Percentiles rank a stretch among this genome's conserved stretches.
Conservation (phyloP, 2,113 vertebrate genomes). For the Chinchilla lanigera region DNA sequence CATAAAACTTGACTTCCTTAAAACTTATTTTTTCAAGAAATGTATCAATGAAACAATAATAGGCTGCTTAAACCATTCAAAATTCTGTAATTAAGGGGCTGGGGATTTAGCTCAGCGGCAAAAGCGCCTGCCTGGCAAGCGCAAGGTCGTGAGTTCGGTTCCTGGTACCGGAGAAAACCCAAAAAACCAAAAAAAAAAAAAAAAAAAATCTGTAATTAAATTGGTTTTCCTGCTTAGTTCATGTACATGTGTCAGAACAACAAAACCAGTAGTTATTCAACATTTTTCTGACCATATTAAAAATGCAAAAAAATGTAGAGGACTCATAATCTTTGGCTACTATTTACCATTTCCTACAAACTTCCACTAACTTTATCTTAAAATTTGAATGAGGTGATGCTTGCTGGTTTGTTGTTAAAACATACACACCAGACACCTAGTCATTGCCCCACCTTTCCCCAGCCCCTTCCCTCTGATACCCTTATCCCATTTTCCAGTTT, state of each 20-base stretch:
- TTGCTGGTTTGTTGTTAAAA: not conserved
- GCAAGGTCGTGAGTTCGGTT: too few relatives aligned
- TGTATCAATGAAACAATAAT: not conserved
- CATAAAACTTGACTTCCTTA: not conserved
- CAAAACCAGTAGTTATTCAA: not conserved
- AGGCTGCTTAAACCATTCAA: not conserved
- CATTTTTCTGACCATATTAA: not conserved
- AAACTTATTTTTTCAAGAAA: not conserved
- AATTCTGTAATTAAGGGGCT: not conserved
- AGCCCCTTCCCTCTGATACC: accelerated
- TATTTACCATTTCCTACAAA: not conserved
- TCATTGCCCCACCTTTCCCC: accelerated
- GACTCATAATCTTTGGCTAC: not conserved
- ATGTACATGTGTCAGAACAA: not conserved
- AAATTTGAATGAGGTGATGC: not conserved
- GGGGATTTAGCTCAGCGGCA: too few relatives aligned
- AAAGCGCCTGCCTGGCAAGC: too few relatives aligned
- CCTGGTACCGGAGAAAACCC: too few relatives aligned
- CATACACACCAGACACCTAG: not conserved
- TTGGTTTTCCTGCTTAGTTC: not conserved
- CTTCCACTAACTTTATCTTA: not conserved
- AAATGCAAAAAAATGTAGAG: not conserved
- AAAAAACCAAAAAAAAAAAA: too few relatives aligned
- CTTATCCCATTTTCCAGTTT: not conserved
- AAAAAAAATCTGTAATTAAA: not conserved